Base-by-base conservation (phyloP, 1,140 invertebrate species). In the Drosophila mauritiana region DNA sequence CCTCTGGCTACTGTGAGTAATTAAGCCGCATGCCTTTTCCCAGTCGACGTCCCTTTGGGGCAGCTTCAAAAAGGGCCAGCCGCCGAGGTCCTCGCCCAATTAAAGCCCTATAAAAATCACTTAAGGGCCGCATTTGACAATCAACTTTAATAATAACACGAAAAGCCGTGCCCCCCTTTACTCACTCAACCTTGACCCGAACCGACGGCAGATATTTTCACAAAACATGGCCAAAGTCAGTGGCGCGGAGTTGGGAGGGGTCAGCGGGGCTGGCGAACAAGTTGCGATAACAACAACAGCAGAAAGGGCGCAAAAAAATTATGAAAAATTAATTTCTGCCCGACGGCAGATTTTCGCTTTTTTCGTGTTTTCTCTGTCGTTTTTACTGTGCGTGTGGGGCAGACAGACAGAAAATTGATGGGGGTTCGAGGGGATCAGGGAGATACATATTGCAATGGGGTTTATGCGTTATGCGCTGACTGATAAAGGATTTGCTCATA, bases 271-370 rank as follows among this genome's bases (percentile, higher is more conserved):
- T 59, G 69, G 65, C 73, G 76, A 81, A 83, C 80, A 89, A 89
- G 84, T 89, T 80, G 73, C 80, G 80, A 80, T 84, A 78, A 89
- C 84, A 88, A 82, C 78, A 80, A 43, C 75, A 78, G 15, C 67
- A 64, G 46, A 80, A 89, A 70, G 80, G 80, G 77, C 73, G 80
- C 76, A 89, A 89, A 89, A 88, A 89, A 89, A 89, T 89, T 89
- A 89, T 89, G 85, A 89, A 89, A 88, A 89, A 89, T 89, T 89
- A 89, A 89, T 89, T 89, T 89, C 80, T 89, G 84, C 73, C 84
- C 84, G 80, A 74, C 73, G 85, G 84, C 84, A 90, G 68, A 89
- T 72, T 62, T 59, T 54, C 55, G 63, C 27, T 81, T 72, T 70
- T 73, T 78, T 72, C 27, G 51, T 45, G 40, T 56, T 53, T 58